Evolutionary conservation across 2,888 invertebrate genomes (phyloP).

Genomic region (Drosophila pseudotalamancana): DNA sequence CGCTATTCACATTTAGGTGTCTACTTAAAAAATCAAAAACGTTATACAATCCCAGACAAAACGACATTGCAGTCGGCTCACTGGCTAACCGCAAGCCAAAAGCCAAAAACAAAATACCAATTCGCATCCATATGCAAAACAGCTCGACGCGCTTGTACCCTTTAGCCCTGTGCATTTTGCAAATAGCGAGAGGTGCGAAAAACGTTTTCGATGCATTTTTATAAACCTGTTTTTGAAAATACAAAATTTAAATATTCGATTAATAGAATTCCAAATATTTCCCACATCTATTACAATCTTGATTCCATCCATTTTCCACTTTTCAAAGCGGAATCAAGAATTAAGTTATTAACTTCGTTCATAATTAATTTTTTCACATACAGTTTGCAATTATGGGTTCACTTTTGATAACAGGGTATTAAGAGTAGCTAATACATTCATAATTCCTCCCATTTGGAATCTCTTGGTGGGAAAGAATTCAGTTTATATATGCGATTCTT

Average conservation of each 20-base stretch:
- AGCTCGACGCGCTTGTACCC: conserved; percentile 22
- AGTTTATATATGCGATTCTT: no score
- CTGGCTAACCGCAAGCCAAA: conserved; percentile 66
- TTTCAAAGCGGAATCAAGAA: not conserved
- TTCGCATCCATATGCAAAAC: not conserved
- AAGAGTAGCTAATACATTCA: no score
- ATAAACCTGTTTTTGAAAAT: no score
- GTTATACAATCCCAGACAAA: conserved; percentile 71
- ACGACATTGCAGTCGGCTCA: conserved; percentile 54
- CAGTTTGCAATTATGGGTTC: not conserved
- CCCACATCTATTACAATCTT: no score
- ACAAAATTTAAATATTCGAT: no score
- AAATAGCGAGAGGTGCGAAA: not conserved
- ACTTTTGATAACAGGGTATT: no score
- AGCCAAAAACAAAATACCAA: conserved; percentile 37
- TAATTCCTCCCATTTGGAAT: no score
- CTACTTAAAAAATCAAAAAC: conserved; percentile 77
- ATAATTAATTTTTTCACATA: not conserved
- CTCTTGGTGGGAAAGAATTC: no score
- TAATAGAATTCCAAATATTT: no score
- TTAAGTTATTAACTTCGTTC: not conserved
- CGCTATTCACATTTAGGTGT: conserved; percentile 80
- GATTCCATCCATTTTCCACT: not conserved
- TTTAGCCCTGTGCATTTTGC: not conserved
- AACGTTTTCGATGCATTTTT: not conserved